These are phyloP conservation scores for Ormyrus rosae DNA, from an alignment of 2,888 invertebrate genomes.

Conservation along the genomic window DNA sequence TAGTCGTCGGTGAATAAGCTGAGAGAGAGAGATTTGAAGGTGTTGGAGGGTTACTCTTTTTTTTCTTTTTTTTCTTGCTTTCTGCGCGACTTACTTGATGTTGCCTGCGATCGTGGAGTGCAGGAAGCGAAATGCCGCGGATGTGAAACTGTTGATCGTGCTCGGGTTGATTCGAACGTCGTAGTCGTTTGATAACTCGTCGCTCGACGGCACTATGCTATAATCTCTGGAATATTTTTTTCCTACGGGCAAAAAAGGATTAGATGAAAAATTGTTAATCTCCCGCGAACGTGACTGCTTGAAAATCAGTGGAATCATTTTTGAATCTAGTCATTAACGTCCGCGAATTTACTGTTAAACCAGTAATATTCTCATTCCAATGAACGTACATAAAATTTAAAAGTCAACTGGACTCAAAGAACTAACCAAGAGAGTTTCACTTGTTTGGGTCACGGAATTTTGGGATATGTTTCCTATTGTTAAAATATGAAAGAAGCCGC, in stretches of 20 bases:
- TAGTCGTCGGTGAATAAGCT: constrained; percentile 51
- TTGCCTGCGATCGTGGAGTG: constrained; percentile 80
- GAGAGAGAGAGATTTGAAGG: neutral
- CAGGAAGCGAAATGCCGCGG: constrained; percentile 82
- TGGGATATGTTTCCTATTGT: no score
- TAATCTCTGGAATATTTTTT: constrained; percentile 28
- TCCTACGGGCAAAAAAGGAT: constrained; percentile 19
- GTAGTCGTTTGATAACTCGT: constrained; percentile 72
- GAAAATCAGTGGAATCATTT: neutral
- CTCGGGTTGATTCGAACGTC: constrained; percentile 78
- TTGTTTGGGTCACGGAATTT: no score
- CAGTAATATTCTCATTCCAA: no score
- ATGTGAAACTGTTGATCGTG: constrained; percentile 80
- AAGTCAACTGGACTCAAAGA: no score
- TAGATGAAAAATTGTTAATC: no score
- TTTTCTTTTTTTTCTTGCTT: neutral
- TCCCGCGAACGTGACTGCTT: no score
- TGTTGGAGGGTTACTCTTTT: neutral
- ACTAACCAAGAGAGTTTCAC: no score
- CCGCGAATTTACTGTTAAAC: no score
- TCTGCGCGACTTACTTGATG: constrained; percentile 62
- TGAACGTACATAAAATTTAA: no score
- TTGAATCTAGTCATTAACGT: no score
- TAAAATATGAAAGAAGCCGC: no score
- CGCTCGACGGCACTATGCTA: neutral